phyloP scores from a whole-genome alignment of 2,113 vertebrate species.

The Protobothrops flavoviridis region DNA sequence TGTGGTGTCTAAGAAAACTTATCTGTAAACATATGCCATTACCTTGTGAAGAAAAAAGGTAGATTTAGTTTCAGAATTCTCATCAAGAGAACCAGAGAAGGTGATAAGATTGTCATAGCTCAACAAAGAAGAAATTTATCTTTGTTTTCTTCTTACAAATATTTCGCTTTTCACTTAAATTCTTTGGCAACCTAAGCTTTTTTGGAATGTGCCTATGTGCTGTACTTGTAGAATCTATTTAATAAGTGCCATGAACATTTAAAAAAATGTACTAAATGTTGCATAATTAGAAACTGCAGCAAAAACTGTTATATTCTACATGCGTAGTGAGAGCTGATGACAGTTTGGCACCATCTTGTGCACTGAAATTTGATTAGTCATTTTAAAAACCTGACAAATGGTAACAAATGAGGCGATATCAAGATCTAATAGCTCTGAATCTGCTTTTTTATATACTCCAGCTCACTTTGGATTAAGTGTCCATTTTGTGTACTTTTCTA shows the following conservation, averaged over 20 bases:
- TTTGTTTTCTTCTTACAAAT: background rate
- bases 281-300: background rate
- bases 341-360: background rate
- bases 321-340: background rate
- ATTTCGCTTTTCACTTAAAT: background rate
- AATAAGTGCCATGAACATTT: background rate
- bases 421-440: background rate
- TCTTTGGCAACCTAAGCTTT: background rate
- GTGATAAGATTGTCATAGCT: background rate
- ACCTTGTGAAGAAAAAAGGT: background rate
- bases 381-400: background rate
- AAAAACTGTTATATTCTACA: background rate
- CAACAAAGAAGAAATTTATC: background rate
- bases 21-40: background rate
- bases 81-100: background rate
- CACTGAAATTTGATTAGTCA: background rate
- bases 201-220: background rate
- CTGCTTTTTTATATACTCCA: slow-evolving; percentile 23
- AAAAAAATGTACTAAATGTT: background rate
- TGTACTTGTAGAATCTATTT: background rate
- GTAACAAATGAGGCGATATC: background rate
- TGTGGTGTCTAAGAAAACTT: background rate
- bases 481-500: slow-evolving; percentile 9
- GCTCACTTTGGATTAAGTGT: slow-evolving; percentile 9
- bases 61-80: background rate